phyloP scores from a whole-genome alignment of 2,797 vertebrate species.

The Scomberomorus guttatus region DNA sequence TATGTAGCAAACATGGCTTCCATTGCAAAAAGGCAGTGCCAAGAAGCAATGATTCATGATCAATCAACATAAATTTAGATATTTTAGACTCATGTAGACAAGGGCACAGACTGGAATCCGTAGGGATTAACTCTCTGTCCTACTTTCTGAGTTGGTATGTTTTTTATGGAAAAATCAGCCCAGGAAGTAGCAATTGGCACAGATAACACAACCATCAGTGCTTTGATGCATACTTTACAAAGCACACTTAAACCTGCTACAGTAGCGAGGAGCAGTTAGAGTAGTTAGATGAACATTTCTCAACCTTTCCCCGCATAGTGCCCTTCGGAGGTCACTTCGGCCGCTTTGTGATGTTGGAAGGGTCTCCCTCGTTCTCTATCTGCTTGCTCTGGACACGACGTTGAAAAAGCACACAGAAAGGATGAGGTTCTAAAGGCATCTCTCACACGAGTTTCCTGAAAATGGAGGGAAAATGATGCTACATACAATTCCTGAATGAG shows the following conservation, averaged over 20 bases:
- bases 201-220: conserved; percentile 43
- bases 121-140: conserved; percentile 19
- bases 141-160: conserved; percentile 33
- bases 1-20: conserved; percentile 56
- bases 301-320: conserved; percentile 13
- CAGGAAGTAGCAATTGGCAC: conserved; percentile 41
- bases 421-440: not conserved
- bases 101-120: conserved; percentile 22
- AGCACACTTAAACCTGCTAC: conserved; percentile 68
- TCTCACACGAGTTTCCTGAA: not conserved
- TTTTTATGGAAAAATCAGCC: conserved; percentile 13
- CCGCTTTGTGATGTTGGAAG: conserved; percentile 25
- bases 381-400: conserved; percentile 34
- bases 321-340: conserved; percentile 39
- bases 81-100: conserved; percentile 31
- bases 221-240: conserved; percentile 54
- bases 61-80: conserved; percentile 27
- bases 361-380: conserved; percentile 50
- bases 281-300: conserved; percentile 48
- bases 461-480: conserved; percentile 4
- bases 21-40: conserved; percentile 46
- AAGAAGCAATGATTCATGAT: conserved; percentile 39
- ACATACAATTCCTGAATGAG: not conserved
- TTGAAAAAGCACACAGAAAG: conserved; percentile 70
- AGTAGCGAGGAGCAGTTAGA: conserved; percentile 35